These are phyloP conservation scores for Trachops cirrhosus DNA, from an alignment of 2,797 vertebrate species.

Conservation along the genomic window DNA sequence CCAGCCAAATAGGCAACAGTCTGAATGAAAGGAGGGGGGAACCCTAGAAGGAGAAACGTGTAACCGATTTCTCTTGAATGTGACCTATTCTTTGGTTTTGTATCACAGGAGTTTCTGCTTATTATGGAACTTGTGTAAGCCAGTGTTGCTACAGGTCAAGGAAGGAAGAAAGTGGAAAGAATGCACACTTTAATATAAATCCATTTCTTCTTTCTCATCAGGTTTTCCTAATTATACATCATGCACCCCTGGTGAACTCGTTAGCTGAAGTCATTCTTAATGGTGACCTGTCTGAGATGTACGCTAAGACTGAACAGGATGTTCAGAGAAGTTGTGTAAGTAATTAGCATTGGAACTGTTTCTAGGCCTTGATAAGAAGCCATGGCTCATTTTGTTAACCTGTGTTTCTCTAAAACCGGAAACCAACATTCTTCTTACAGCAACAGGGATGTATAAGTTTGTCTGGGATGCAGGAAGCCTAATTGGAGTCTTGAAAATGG, in stretches of 20 bases:
- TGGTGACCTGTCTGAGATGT: slow-evolving; percentile 93
- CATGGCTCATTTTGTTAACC: neutral
- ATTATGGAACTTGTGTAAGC: neutral
- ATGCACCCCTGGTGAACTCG: slow-evolving; percentile 93
- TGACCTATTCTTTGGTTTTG: neutral
- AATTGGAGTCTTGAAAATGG: neutral
- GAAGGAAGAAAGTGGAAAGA: neutral
- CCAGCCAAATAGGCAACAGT: slow-evolving; percentile 30
- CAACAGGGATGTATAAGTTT: neutral
- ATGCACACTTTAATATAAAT: neutral
- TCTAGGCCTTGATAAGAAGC: neutral
- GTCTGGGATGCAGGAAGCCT: neutral
- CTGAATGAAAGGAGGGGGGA: neutral
- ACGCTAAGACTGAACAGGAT: slow-evolving; percentile 85
- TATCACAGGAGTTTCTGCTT: neutral
- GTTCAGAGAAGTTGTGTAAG: slow-evolving; percentile 87
- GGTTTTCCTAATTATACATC: slow-evolving; percentile 99
- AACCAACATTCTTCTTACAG: neutral
- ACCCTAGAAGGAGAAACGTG: neutral
- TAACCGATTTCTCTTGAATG: neutral
- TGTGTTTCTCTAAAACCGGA: slow-evolving; percentile 34
- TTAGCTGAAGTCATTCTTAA: slow-evolving; percentile 96
- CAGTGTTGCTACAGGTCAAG: neutral
- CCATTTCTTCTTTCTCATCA: slow-evolving; percentile 73
- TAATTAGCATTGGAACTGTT: slow-evolving; percentile 20